Evolutionary conservation across 2,888 invertebrate species (phyloP).

Genomic region (Trichogramma evanescens): DNA sequence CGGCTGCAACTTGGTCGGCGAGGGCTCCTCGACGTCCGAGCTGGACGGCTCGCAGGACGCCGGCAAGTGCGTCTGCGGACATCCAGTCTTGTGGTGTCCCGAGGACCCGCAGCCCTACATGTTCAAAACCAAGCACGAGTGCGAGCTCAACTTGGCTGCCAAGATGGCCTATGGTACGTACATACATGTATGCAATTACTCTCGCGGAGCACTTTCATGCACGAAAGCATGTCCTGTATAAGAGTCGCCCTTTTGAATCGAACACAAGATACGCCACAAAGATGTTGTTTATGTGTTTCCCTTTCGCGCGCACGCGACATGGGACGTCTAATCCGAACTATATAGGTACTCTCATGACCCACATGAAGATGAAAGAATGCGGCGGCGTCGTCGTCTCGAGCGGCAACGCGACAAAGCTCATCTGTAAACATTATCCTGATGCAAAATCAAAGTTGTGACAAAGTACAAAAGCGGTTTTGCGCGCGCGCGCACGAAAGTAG

Average conservation of each 20-base stretch:
- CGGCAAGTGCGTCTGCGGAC: conserved; percentile 42
- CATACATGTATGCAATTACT: too few relatives aligned
- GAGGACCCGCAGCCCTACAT: conserved; percentile 40
- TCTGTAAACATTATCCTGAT: not conserved
- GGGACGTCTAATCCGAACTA: not conserved
- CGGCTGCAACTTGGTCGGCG: conserved; percentile 42
- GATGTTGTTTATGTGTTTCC: not conserved
- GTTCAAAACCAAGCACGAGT: conserved; percentile 39
- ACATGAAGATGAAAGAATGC: not conserved
- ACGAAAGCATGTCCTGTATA: too few relatives aligned
- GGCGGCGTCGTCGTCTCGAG: not conserved
- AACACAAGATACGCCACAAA: not conserved
- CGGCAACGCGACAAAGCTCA: not conserved
- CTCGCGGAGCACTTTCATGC: too few relatives aligned
- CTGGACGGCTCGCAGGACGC: conserved; percentile 18
- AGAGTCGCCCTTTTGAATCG: too few relatives aligned
- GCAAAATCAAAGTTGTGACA: conserved; percentile 6
- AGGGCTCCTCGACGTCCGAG: conserved; percentile 27
- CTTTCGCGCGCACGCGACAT: not conserved
- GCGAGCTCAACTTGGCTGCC: conserved; percentile 41
- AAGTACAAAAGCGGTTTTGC: not conserved
- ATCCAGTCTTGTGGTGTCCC: conserved; percentile 42
- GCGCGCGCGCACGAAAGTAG: conserved; percentile 1
- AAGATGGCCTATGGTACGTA: conserved; percentile 41
- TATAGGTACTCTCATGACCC: too few relatives aligned